A percentile compares a stretch with the other conserved stretches of the same genome.
These are phyloP conservation scores for Phrynocephalus vlangalii DNA, from an alignment of 2,797 vertebrate species.

Conservation along the genomic window DNA sequence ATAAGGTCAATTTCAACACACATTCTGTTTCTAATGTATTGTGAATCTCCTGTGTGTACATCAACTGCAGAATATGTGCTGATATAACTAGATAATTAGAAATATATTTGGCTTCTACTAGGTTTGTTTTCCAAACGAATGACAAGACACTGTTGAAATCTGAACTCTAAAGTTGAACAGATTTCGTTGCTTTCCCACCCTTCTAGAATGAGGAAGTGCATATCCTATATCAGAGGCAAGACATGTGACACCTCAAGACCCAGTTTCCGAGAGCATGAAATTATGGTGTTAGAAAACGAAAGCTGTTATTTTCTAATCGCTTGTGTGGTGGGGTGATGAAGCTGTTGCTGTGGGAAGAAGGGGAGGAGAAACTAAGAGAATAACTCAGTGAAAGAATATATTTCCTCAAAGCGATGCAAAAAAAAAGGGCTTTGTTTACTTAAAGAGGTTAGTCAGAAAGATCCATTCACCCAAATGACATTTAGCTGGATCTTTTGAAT, in stretches of 20 bases:
- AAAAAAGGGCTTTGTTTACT: background rate
- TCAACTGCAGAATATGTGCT: background rate
- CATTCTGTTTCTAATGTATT: background rate
- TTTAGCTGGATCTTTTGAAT: background rate
- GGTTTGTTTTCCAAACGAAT: background rate
- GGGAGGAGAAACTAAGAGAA: background rate
- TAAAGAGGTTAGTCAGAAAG: background rate
- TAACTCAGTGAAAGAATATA: background rate
- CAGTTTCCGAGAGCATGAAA: conserved; percentile 3
- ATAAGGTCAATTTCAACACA: background rate
- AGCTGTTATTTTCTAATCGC: background rate
- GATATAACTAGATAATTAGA: background rate
- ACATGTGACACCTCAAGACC: background rate
- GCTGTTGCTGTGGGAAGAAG: background rate
- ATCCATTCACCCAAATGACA: background rate
- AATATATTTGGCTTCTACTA: background rate
- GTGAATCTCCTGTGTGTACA: background rate
- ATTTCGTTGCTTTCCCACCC: background rate
- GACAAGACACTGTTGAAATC: conserved; percentile 9
- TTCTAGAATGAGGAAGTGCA: background rate
- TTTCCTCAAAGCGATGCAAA: background rate
- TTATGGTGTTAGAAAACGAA: conserved; percentile 10
- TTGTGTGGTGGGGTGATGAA: background rate
- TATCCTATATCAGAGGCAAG: background rate
- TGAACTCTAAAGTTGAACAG: background rate